These are phyloP conservation scores for Operophtera brumata DNA, from an alignment of 2,888 invertebrate genomes.

Conservation along the genomic window DNA sequence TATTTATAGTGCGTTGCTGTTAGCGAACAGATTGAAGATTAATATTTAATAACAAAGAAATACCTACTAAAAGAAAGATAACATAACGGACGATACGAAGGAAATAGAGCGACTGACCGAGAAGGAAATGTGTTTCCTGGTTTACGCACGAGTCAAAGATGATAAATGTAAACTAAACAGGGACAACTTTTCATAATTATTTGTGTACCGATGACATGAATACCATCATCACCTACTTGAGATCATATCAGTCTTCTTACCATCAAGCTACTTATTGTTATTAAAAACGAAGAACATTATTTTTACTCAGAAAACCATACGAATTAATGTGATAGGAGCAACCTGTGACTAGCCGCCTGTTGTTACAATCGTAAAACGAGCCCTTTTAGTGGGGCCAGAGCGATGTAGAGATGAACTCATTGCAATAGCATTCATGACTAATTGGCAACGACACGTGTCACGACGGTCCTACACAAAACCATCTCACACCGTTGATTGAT, in stretches of 20 bases:
- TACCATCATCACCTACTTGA: not conserved
- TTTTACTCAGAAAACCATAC: too few species aligned
- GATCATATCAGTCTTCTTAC: too few species aligned
- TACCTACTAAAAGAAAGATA: constrained; percentile 11
- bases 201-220: constrained; percentile 4
- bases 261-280: not conserved
- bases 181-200: not conserved
- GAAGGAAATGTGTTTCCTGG: constrained; percentile 22
- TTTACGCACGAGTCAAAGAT: not conserved
- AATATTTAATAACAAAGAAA: constrained; percentile 14
- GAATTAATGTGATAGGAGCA: too few species aligned
- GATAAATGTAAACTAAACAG: constrained; percentile 13
- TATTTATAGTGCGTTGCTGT: constrained; percentile 2
- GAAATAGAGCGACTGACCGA: constrained; percentile 1
- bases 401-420: constrained; percentile 3
- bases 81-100: constrained; percentile 15
- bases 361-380: too few species aligned
- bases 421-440: not conserved
- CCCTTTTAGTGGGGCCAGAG: not conserved
- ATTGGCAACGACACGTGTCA: not conserved
- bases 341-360: too few species aligned
- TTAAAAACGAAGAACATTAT: not conserved
- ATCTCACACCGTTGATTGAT: not conserved
- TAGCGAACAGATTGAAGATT: constrained; percentile 15
- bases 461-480: not conserved